Evolutionary conservation across 2,113 vertebrate species (phyloP).

Genomic region (Megaptera novaeangliae): DNA sequence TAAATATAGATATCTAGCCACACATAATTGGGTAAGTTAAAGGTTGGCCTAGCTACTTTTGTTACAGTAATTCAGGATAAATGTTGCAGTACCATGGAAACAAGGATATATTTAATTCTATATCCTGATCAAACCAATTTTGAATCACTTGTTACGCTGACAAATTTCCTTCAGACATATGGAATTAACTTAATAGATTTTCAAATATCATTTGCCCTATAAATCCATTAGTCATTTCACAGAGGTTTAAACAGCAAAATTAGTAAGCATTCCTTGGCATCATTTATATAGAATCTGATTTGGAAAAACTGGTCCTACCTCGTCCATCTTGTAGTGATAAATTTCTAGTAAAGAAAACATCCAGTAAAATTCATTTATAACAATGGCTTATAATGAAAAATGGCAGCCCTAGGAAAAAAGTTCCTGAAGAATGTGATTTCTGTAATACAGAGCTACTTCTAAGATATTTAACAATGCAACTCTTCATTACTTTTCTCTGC

Average conservation of each 20-base stretch:
- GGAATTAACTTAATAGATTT: neutral
- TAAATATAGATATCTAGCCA: neutral
- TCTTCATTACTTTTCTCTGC: neutral
- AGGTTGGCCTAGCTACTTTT: neutral
- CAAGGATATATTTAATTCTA: neutral
- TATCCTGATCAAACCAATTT: neutral
- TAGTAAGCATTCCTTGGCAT: neutral
- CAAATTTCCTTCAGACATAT: neutral
- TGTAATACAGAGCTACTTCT: neutral
- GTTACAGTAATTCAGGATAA: neutral
- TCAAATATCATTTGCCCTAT: neutral
- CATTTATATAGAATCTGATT: neutral
- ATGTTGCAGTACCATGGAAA: neutral
- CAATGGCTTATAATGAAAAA: neutral
- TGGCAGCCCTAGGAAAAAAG: neutral
- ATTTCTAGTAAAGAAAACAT: neutral
- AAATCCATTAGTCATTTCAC: neutral
- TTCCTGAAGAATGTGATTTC: neutral
- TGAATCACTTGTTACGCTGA: neutral
- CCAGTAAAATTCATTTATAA: neutral
- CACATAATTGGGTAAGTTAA: neutral
- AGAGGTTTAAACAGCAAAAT: neutral
- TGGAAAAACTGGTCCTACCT: neutral
- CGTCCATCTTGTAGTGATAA: neutral
- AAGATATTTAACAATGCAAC: neutral